Conservation (phyloP, 2,113 vertebrate genomes). For the Hemiprocne comata region DNA sequence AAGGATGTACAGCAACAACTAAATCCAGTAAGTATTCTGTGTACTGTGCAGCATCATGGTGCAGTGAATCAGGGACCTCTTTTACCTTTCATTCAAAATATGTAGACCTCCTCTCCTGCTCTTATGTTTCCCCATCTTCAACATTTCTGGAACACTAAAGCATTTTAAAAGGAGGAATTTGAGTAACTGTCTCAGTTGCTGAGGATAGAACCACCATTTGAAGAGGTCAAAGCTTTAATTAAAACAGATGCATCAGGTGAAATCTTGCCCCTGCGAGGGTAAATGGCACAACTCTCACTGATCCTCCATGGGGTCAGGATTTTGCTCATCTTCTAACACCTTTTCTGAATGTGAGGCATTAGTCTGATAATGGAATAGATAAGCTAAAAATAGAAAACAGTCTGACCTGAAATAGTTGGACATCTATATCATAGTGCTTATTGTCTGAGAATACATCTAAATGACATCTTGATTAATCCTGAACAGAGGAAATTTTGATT, state of each 20-base stretch:
- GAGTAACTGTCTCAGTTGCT: background rate
- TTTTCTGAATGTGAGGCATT: constrained; percentile 37
- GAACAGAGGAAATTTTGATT: constrained; percentile 57
- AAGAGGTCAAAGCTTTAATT: background rate
- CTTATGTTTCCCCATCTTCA: background rate
- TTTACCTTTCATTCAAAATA: background rate
- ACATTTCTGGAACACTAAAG: background rate
- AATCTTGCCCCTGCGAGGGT: background rate
- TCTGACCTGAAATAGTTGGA: constrained; percentile 64
- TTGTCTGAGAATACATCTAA: constrained; percentile 58
- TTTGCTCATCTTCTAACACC: background rate
- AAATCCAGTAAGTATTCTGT: background rate
- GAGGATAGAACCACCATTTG: background rate
- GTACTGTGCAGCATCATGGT: background rate
- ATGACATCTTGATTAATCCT: constrained; percentile 58
- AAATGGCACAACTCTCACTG: background rate
- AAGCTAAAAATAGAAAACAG: constrained; percentile 57
- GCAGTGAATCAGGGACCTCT: background rate
- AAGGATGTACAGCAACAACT: background rate
- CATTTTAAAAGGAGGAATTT: constrained; percentile 4
- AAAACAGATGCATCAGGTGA: background rate
- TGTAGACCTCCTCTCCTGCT: background rate
- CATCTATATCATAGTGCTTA: constrained; percentile 54
- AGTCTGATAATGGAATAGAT: background rate
- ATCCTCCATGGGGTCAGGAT: background rate